phyloP scores from a whole-genome alignment of 2,888 invertebrate genomes.

The Brachyopa scutellaris region DNA sequence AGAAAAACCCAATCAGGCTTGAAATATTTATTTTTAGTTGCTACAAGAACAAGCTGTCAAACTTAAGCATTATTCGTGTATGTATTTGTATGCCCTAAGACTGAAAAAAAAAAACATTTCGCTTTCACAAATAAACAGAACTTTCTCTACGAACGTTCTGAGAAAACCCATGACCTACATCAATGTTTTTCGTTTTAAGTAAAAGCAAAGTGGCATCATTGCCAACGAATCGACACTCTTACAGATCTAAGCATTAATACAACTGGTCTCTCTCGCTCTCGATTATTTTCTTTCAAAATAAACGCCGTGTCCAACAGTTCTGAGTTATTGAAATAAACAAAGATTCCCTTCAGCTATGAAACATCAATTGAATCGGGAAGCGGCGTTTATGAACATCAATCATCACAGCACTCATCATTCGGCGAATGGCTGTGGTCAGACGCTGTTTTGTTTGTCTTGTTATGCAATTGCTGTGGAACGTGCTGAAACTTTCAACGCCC shows the following conservation, averaged over 20 bases:
- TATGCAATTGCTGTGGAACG: constrained; percentile 18
- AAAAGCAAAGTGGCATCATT: background rate
- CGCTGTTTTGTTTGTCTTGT: constrained; percentile 5
- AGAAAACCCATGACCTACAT: background rate
- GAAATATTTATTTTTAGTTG: too few species aligned
- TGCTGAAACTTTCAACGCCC: constrained; percentile 44
- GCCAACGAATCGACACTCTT: too few species aligned
- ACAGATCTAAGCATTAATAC: background rate
- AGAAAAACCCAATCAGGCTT: too few species aligned
- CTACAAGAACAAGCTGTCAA: too few species aligned
- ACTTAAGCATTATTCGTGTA: too few species aligned
- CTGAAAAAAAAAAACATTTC: too few species aligned
- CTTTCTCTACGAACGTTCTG: too few species aligned
- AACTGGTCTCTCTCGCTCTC: constrained; percentile 15
- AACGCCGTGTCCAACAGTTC: background rate
- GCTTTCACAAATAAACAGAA: too few species aligned
- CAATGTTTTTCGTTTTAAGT: background rate
- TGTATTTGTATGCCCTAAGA: too few species aligned
- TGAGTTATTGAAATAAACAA: constrained; percentile 8
- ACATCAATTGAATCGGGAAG: background rate
- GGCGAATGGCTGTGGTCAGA: background rate
- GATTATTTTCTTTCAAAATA: background rate
- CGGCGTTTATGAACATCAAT: background rate
- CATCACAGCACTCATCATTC: background rate
- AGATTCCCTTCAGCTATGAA: constrained; percentile 7